Evolutionary conservation across 2,888 invertebrate species (phyloP).

Genomic region (Iselma pallidipennis): DNA sequence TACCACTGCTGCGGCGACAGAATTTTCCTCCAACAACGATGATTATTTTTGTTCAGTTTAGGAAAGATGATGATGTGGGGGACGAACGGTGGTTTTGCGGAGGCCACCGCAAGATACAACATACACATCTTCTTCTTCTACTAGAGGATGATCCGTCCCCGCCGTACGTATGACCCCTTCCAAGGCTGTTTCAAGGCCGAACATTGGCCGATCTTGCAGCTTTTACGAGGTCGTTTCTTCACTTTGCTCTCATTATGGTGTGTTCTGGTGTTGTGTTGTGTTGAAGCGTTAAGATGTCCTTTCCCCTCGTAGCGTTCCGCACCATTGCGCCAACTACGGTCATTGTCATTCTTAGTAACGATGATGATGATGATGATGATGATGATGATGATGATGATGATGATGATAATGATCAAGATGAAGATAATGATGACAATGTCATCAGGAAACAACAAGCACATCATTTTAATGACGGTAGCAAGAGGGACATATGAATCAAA

Average conservation of each 20-base stretch:
- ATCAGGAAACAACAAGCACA: too few relatives aligned
- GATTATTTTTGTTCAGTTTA: too few relatives aligned
- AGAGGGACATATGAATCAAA: not conserved
- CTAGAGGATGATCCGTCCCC: conserved; percentile 34
- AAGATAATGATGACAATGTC: not conserved
- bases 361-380: not conserved
- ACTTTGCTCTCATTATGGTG: conserved; percentile 54
- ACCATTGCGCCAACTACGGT: conserved; percentile 40
- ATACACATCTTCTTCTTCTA: not conserved
- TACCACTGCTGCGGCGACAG: not conserved
- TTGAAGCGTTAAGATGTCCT: not conserved
- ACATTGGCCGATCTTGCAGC: conserved; percentile 54
- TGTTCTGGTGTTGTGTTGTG: conserved; percentile 28
- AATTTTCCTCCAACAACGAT: too few relatives aligned
- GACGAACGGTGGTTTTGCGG: not conserved
- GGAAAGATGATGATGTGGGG: too few relatives aligned
- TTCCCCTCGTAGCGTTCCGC: conserved; percentile 34
- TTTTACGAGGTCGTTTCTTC: conserved; percentile 48
- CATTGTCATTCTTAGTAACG: conserved; percentile 38
- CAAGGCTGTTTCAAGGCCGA: conserved; percentile 59
- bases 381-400: not conserved
- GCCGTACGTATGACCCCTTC: conserved; percentile 46
- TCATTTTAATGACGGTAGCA: not conserved
- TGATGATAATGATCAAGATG: not conserved
- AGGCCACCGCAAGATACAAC: not conserved